Percentiles rank a stretch among this genome's conserved stretches.
phyloP scores from a whole-genome alignment of 2,797 vertebrate species.

The Tragelaphus oryx region DNA sequence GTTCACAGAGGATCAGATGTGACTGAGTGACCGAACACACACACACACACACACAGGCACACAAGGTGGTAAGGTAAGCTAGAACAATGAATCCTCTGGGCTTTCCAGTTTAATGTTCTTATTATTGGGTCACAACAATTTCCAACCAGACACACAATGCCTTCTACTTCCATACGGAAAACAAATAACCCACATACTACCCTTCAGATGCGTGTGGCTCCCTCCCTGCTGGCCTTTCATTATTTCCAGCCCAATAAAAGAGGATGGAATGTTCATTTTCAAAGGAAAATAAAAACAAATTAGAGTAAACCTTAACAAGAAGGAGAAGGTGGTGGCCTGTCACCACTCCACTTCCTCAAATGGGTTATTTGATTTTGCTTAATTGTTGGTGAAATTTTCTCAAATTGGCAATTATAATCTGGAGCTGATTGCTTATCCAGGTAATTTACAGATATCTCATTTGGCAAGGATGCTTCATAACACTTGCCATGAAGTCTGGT shows the following conservation, averaged over 20 bases:
- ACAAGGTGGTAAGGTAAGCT: not conserved
- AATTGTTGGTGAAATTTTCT: constrained; percentile 81
- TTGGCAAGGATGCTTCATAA: constrained; percentile 70
- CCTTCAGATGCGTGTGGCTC: not conserved
- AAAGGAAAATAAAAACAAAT: constrained; percentile 31
- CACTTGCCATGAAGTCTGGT: constrained; percentile 43
- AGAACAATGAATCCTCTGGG: not conserved
- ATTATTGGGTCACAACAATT: constrained; percentile 2
- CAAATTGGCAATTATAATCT: constrained; percentile 78
- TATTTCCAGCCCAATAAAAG: not conserved
- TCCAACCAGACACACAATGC: not conserved
- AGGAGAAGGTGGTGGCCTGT: constrained; percentile 22
- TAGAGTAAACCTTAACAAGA: constrained; percentile 48
- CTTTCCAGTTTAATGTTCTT: constrained; percentile 20
- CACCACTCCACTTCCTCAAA: constrained; percentile 62
- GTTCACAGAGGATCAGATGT: not conserved
- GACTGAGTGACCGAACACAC: not conserved
- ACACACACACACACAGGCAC: not conserved
- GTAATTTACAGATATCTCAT: constrained; percentile 71
- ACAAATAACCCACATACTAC: not conserved
- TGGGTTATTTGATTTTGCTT: constrained; percentile 78
- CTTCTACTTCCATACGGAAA: constrained; percentile 20
- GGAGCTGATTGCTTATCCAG: constrained; percentile 74
- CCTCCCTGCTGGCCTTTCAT: not conserved
- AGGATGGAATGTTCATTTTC: constrained; percentile 38